Evolutionary conservation across 2,113 vertebrate genomes (phyloP).

Genomic region (Rhegmatorhina hoffmannsi): DNA sequence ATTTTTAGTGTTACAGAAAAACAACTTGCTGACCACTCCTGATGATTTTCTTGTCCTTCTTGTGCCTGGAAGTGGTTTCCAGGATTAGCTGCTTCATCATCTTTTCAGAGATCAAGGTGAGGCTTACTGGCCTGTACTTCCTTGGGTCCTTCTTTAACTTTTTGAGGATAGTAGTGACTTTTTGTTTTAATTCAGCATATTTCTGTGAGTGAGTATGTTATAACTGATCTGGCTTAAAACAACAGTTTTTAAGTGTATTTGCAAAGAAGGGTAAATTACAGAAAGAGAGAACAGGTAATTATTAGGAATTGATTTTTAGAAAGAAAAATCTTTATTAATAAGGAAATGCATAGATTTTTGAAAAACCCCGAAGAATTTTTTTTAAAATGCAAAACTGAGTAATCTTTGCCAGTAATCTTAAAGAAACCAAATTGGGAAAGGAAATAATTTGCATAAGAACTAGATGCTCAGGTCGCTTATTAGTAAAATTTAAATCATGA

Average conservation of each 20-base stretch:
- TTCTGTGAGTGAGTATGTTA: neutral
- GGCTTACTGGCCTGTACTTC: neutral
- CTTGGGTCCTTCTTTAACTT: neutral
- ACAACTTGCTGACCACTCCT: neutral
- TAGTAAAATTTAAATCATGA: neutral
- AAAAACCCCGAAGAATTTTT: constrained; percentile 8
- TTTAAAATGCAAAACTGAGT: constrained; percentile 5
- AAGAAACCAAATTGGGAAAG: neutral
- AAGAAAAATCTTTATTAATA: constrained; percentile 49
- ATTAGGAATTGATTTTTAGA: constrained; percentile 41
- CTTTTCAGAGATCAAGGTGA: neutral
- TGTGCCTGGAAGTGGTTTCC: neutral
- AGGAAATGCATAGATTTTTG: neutral
- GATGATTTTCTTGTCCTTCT: neutral
- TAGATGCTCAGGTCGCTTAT: neutral
- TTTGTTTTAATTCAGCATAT: neutral
- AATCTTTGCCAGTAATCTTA: neutral
- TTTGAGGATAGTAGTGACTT: neutral
- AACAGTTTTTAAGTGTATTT: neutral
- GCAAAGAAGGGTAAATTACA: constrained; percentile 10
- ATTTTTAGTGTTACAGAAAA: neutral
- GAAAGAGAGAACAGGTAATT: constrained; percentile 5
- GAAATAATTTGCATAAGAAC: neutral
- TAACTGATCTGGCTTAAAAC: constrained; percentile 15
- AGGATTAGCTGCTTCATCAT: neutral